These are phyloP conservation scores for Drosophila pseudoananassae DNA, from an alignment of 1,140 invertebrate genomes.

Conservation along the genomic window DNA sequence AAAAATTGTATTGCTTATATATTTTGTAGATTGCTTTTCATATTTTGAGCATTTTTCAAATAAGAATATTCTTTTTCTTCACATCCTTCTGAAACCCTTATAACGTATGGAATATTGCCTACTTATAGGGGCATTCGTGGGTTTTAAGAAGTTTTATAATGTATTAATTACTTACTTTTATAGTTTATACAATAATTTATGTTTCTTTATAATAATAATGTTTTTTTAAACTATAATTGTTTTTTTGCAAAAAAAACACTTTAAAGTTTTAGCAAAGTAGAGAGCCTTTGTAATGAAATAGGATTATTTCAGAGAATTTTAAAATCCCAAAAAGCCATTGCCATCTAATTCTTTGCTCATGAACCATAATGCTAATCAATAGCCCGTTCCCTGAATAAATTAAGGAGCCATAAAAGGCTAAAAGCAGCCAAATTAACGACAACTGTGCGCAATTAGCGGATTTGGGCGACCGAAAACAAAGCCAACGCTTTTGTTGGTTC, in stretches of 20 bases:
- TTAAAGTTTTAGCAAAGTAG: too few species aligned
- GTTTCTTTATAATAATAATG: too few species aligned
- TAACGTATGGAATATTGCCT: neutral
- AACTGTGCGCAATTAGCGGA: constrained; percentile 76
- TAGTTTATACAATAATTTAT: too few species aligned
- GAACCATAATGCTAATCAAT: constrained; percentile 72
- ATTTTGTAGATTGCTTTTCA: neutral
- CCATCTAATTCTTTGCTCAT: constrained; percentile 16
- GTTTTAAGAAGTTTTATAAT: neutral
- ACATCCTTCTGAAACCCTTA: neutral
- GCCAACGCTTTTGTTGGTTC: constrained; percentile 25
- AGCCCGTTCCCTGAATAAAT: constrained; percentile 48
- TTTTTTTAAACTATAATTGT: too few species aligned
- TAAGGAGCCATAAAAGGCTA: constrained; percentile 42
- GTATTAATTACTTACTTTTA: neutral
- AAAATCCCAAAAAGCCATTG: constrained; percentile 7
- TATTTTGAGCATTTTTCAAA: neutral
- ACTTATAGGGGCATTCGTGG: neutral
- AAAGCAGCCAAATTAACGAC: constrained; percentile 52
- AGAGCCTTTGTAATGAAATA: neutral
- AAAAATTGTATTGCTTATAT: too few species aligned
- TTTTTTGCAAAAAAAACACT: too few species aligned
- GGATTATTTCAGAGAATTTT: neutral
- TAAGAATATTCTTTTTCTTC: neutral
- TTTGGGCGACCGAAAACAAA: constrained; percentile 67